Evolutionary conservation across 2,888 invertebrate genomes (phyloP).

Genomic region (Neelides folsomi): DNA sequence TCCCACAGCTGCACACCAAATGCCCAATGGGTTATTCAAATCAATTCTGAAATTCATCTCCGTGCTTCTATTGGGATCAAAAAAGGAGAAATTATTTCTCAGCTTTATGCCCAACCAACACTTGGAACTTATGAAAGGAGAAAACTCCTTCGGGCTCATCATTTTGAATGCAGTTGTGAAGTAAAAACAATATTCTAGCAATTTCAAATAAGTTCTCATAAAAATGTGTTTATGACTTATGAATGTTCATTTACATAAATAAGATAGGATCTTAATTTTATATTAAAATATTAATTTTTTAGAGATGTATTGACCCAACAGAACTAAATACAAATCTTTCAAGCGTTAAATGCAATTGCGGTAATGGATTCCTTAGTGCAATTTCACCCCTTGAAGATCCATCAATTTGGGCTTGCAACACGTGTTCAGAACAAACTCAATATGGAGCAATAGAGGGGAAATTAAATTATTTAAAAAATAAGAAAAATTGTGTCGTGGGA

Average conservation of each 20-base stretch:
- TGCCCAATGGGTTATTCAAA: slow-evolving; percentile 24
- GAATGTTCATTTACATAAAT: too few species aligned
- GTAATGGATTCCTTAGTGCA: slow-evolving; percentile 1
- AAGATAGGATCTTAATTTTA: too few species aligned
- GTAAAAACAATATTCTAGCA: too few species aligned
- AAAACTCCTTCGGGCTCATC: slow-evolving; percentile 9
- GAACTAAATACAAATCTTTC: slow-evolving; percentile 26
- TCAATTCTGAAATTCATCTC: slow-evolving; percentile 21
- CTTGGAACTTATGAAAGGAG: slow-evolving; percentile 16
- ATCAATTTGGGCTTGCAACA: slow-evolving; percentile 7
- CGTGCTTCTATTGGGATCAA: slow-evolving; percentile 22
- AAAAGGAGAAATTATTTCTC: slow-evolving; percentile 18
- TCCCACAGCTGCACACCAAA: slow-evolving; percentile 27
- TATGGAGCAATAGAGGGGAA: not conserved
- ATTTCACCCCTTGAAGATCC: slow-evolving; percentile 1
- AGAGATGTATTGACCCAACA: slow-evolving; percentile 18
- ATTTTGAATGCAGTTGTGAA: too few species aligned
- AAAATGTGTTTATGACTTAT: too few species aligned
- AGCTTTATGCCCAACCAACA: slow-evolving; percentile 20
- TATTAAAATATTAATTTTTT: too few species aligned
- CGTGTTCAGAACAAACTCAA: slow-evolving; percentile 4
- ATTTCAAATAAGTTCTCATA: too few species aligned
- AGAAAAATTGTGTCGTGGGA: not conserved
- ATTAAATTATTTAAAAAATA: too few species aligned
- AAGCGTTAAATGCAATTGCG: slow-evolving; percentile 20